Evolutionary conservation across 2,888 invertebrate genomes (phyloP).

Genomic region (Mimachlamys varia): DNA sequence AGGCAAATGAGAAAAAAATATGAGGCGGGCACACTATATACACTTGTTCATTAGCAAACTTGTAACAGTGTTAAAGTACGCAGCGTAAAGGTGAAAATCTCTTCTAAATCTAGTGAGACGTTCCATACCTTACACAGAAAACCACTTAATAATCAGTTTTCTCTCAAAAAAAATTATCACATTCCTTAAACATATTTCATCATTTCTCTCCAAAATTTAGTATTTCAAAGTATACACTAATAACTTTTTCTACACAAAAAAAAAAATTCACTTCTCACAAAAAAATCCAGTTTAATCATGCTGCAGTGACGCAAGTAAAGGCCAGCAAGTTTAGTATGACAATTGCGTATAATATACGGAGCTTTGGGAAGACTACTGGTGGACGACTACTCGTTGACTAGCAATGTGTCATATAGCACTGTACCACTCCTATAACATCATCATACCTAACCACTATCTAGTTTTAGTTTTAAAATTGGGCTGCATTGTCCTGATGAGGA

Average conservation of each 20-base stretch:
- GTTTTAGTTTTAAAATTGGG: background rate
- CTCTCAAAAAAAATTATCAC: background rate
- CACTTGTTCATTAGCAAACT: conserved; percentile 14
- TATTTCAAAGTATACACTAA: too few relatives aligned
- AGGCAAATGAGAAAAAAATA: conserved; percentile 19
- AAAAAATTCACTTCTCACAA: too few relatives aligned
- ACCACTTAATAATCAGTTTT: background rate
- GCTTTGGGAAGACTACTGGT: background rate
- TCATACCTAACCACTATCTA: background rate
- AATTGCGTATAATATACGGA: background rate
- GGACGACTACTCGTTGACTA: too few relatives aligned
- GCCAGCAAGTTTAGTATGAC: background rate
- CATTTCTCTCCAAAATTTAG: background rate
- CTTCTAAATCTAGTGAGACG: background rate
- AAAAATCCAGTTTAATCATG: too few relatives aligned
- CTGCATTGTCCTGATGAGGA: background rate
- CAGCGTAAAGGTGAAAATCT: background rate
- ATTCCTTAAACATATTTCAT: background rate
- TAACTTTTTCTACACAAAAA: too few relatives aligned
- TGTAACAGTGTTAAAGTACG: background rate
- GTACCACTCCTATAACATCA: background rate
- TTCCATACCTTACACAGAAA: background rate
- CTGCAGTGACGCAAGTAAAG: background rate
- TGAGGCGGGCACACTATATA: conserved; percentile 7
- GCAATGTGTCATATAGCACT: conserved; percentile 8